Evolutionary conservation across 2,113 vertebrate species (phyloP).

Genomic region (Mionectes macconnelli): DNA sequence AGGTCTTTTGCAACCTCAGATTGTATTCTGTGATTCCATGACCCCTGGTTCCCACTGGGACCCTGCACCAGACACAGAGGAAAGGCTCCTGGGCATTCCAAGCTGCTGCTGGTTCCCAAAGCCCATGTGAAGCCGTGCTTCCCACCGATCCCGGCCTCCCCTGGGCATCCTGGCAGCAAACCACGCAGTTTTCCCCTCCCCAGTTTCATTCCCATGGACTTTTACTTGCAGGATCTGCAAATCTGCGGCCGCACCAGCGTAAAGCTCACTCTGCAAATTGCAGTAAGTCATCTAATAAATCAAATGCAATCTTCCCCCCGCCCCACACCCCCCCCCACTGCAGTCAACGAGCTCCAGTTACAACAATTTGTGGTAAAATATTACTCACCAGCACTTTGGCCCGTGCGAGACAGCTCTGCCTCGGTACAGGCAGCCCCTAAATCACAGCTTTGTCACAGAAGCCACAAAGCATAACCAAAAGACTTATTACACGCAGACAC

Average conservation of each 20-base stretch:
- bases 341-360: slow-evolving; percentile 54
- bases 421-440: slow-evolving; percentile 53
- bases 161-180: background rate
- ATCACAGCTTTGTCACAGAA: slow-evolving; percentile 65
- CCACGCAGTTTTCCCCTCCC: background rate
- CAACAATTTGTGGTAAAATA: slow-evolving; percentile 64
- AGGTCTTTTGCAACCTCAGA: background rate
- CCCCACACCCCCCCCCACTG: background rate
- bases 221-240: background rate
- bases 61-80: accelerated
- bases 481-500: slow-evolving; percentile 46
- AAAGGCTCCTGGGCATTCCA: background rate
- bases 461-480: slow-evolving; percentile 60
- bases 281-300: slow-evolving; percentile 27
- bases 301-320: background rate
- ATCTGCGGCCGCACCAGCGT: background rate
- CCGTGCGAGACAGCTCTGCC: slow-evolving; percentile 19
- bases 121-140: background rate
- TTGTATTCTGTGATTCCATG: too few species aligned
- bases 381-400: slow-evolving; percentile 51
- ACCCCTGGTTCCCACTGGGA: background rate
- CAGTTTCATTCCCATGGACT: background rate
- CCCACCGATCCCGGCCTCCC: accelerated
- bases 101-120: background rate
- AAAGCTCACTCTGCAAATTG: background rate